phyloP scores from a whole-genome alignment of 2,113 vertebrate genomes.

The Lynx canadensis region DNA sequence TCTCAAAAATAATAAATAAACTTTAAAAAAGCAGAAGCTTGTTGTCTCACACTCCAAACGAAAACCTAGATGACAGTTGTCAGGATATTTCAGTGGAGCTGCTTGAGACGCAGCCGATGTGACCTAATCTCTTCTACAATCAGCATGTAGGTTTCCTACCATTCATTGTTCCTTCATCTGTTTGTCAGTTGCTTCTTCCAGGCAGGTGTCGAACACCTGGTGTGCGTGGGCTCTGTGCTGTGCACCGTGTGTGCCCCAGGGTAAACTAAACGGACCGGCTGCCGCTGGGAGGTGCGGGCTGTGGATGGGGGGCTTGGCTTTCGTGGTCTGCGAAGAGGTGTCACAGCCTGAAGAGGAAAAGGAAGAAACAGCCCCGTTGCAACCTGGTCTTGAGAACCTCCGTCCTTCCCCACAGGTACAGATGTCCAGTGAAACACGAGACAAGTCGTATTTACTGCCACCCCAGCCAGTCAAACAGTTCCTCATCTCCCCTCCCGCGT shows the following conservation, averaged over 20 bases:
- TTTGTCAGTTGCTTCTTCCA: not conserved
- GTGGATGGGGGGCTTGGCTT: not conserved
- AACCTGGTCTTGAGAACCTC: not conserved
- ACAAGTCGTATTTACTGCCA: constrained; percentile 95
- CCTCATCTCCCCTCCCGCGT: constrained; percentile 96
- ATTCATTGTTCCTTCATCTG: not conserved
- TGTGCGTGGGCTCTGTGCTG: rapidly evolving
- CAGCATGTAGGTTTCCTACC: too few relatives aligned
- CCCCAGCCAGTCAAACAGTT: constrained; percentile 96
- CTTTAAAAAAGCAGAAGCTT: not conserved
- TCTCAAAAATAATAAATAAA: too few relatives aligned
- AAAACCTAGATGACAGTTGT: not conserved
- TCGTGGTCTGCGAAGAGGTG: not conserved
- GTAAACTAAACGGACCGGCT: not conserved
- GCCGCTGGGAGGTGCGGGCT: not conserved
- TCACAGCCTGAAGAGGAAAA: not conserved
- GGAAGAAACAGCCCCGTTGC: not conserved
- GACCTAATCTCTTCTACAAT: not conserved
- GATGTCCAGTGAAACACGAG: constrained; percentile 89
- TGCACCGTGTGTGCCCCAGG: not conserved
- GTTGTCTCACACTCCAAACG: not conserved
- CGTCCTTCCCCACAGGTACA: constrained; percentile 87
- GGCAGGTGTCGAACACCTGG: not conserved
- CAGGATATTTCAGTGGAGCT: not conserved
- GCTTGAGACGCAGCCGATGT: not conserved